These are phyloP conservation scores for Muraenolepis orangiensis DNA, from an alignment of 2,797 vertebrate genomes.

Conservation along the genomic window DNA sequence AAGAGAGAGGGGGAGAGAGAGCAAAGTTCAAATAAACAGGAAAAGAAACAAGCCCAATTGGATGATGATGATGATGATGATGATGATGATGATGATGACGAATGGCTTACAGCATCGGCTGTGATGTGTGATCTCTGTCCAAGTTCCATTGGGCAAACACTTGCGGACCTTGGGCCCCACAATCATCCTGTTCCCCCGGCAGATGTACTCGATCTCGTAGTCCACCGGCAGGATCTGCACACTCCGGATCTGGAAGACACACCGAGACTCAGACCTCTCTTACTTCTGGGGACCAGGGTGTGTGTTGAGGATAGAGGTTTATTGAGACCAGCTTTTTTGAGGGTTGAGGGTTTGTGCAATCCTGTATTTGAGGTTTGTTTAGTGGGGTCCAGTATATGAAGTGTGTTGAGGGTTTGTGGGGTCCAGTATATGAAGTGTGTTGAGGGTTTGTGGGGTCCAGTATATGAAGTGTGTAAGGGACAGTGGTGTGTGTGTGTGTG, in stretches of 20 bases:
- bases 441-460: background rate
- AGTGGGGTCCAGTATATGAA: too few species aligned
- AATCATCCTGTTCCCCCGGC: conserved; percentile 84
- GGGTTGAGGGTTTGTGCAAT: too few species aligned
- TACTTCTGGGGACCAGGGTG: background rate
- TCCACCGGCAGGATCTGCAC: conserved; percentile 87
- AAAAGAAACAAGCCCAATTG: background rate
- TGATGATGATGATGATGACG: background rate
- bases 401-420: background rate
- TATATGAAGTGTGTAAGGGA: background rate
- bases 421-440: background rate
- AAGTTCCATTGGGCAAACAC: conserved; percentile 85
- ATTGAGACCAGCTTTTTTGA: too few species aligned
- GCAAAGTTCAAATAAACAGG: background rate
- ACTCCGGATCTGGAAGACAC: conserved; percentile 78
- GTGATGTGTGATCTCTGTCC: conserved; percentile 84
- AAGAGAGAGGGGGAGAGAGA: background rate
- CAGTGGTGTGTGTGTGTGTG: background rate
- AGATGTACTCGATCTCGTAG: conserved; percentile 96
- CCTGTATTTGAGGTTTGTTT: background rate
- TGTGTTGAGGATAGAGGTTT: background rate
- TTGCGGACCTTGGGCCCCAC: conserved; percentile 92
- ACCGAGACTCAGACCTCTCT: conserved; percentile 3
- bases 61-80: background rate
- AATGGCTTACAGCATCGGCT: conserved; percentile 85